Evolutionary conservation across 2,113 vertebrate genomes (phyloP).

Genomic region (Nerophis lumbriciformis): DNA sequence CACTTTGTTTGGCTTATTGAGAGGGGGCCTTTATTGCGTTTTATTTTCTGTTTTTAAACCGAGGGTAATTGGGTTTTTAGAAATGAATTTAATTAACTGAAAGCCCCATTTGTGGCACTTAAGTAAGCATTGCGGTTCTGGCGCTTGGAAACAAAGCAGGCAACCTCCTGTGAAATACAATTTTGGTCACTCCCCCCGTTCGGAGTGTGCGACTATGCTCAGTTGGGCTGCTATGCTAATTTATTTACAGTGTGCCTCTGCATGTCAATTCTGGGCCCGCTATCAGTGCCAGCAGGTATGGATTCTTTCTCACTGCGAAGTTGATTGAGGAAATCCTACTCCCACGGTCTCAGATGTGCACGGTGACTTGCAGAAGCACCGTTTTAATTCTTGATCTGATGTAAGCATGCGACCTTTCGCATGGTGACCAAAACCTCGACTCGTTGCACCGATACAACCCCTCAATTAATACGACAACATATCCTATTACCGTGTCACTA

Average conservation of each 20-base stretch:
- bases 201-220: slow-evolving; percentile 15
- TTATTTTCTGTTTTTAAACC: slow-evolving; percentile 8
- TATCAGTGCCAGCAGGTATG: slow-evolving; percentile 55
- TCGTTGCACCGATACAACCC: slow-evolving; percentile 9
- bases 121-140: slow-evolving; percentile 14
- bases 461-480: slow-evolving; percentile 59
- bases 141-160: slow-evolving; percentile 10
- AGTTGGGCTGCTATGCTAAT: slow-evolving; percentile 32
- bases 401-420: slow-evolving; percentile 49
- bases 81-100: slow-evolving; percentile 28
- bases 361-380: slow-evolving; percentile 20
- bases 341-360: slow-evolving; percentile 42
- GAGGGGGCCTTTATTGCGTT: slow-evolving; percentile 18
- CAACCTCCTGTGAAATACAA: slow-evolving; percentile 15
- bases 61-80: slow-evolving; percentile 16
- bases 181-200: slow-evolving; percentile 12
- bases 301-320: slow-evolving; percentile 60
- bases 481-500: slow-evolving; percentile 54
- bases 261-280: slow-evolving; percentile 28
- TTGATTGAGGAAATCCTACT: slow-evolving; percentile 62
- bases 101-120: slow-evolving; percentile 14
- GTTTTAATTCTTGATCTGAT: slow-evolving; percentile 34
- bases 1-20: slow-evolving; percentile 17
- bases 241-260: slow-evolving; percentile 44
- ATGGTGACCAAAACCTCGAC: slow-evolving; percentile 30